These are phyloP conservation scores for Hoplodrina ambigua DNA, from an alignment of 2,888 invertebrate species.

Conservation along the genomic window DNA sequence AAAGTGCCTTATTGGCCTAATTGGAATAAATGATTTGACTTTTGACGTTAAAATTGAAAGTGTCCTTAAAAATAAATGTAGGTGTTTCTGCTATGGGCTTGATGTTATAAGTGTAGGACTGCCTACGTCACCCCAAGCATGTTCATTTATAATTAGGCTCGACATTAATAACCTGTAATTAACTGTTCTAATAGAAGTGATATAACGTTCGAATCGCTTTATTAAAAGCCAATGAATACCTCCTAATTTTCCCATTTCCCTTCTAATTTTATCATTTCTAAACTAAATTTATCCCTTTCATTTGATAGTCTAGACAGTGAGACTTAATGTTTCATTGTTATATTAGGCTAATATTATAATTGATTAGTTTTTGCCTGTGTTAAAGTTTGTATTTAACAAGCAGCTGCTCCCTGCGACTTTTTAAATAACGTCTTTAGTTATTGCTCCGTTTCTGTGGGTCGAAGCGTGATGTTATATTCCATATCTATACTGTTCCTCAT, in stretches of 20 bases:
- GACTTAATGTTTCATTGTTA: background rate
- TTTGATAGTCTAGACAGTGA: background rate
- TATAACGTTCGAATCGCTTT: background rate
- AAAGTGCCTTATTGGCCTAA: too few relatives aligned
- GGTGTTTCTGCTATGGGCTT: background rate
- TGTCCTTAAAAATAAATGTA: background rate
- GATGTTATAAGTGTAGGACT: background rate
- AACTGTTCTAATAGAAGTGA: background rate
- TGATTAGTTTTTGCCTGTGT: too few relatives aligned
- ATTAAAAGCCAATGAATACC: conserved; percentile 2
- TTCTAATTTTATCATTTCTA: conserved; percentile 3
- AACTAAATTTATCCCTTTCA: background rate
- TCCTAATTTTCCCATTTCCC: background rate
- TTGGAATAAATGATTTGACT: too few relatives aligned
- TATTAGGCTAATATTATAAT: background rate
- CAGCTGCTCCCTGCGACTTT: too few relatives aligned
- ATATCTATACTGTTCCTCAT: too few relatives aligned
- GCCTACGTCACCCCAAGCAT: background rate
- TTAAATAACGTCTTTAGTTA: too few relatives aligned
- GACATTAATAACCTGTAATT: conserved; percentile 23
- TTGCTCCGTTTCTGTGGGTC: too few relatives aligned
- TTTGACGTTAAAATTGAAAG: too few relatives aligned
- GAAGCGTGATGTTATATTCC: too few relatives aligned
- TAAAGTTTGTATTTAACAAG: too few relatives aligned
- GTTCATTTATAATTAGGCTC: conserved; percentile 2